phyloP scores from a whole-genome alignment of 1,140 invertebrate species.

The Heliothis virescens region DNA sequence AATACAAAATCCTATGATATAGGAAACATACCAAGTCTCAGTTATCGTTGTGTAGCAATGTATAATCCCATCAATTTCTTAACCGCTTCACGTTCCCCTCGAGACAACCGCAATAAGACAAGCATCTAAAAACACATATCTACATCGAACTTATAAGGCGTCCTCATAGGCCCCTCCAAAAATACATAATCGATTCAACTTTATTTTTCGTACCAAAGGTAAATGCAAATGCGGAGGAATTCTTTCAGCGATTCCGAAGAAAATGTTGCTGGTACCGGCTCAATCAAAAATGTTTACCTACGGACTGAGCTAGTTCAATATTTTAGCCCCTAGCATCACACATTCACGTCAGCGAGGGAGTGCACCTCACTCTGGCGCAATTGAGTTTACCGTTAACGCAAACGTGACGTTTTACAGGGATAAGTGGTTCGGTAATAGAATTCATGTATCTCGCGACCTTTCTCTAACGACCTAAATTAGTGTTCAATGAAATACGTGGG shows the following conservation, averaged over 20 bases:
- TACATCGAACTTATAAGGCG: not conserved
- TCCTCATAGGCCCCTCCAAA: not conserved
- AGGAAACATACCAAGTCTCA: not conserved
- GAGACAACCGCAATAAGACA: conserved; percentile 1
- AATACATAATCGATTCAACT: conserved; percentile 52
- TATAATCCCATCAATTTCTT: not conserved
- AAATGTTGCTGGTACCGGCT: conserved; percentile 58
- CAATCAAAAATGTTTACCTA: conserved; percentile 75
- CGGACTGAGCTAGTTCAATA: conserved; percentile 63
- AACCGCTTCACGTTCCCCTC: not conserved
- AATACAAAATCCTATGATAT: too few relatives aligned
- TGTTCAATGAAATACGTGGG: conserved; percentile 27
- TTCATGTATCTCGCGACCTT: conserved; percentile 37
- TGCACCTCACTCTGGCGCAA: conserved; percentile 27
- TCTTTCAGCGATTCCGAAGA: conserved; percentile 56
- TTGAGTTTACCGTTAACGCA: conserved; percentile 27
- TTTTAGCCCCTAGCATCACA: conserved; percentile 63
- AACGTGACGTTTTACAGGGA: conserved; percentile 49
- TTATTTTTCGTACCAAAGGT: conserved; percentile 53
- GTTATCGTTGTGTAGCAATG: not conserved
- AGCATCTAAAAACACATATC: not conserved
- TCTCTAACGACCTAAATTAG: conserved; percentile 33
- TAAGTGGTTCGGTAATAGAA: conserved; percentile 42
- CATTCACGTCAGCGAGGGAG: conserved; percentile 51
- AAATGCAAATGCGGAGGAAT: conserved; percentile 56